phyloP scores from a whole-genome alignment of 1,140 invertebrate genomes.

The Cydia pomonella region DNA sequence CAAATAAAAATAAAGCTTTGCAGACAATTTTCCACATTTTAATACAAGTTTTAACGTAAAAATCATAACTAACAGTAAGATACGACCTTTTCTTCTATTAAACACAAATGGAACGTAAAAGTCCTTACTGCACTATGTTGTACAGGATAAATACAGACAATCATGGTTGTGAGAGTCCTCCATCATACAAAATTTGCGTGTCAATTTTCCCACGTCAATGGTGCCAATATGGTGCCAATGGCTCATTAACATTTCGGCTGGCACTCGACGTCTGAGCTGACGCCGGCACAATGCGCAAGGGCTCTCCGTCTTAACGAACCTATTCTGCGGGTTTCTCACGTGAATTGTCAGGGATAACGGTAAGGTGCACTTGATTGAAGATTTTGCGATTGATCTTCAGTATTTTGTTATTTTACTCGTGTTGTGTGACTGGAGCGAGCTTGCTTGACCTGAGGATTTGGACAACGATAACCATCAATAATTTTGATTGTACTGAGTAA shows the following conservation, averaged over 20 bases:
- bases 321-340: slow-evolving; percentile 76
- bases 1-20: background rate
- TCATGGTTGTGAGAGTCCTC: background rate
- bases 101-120: too few relatives aligned
- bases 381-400: slow-evolving; percentile 29
- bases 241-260: slow-evolving; percentile 74
- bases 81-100: too few relatives aligned
- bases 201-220: slow-evolving; percentile 11
- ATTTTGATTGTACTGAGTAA: background rate
- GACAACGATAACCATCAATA: slow-evolving; percentile 3
- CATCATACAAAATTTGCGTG: slow-evolving; percentile 12
- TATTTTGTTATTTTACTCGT: slow-evolving; percentile 22
- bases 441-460: slow-evolving; percentile 7
- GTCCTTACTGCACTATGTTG: too few relatives aligned
- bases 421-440: background rate
- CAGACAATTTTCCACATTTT: too few relatives aligned
- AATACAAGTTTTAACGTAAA: too few relatives aligned
- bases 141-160: too few relatives aligned
- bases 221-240: slow-evolving; percentile 41
- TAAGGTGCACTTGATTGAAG: slow-evolving; percentile 26
- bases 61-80: too few relatives aligned
- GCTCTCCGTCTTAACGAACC: slow-evolving; percentile 74
- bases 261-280: slow-evolving; percentile 56
- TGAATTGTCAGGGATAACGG: slow-evolving; percentile 53
- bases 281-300: slow-evolving; percentile 66